phyloP scores from a whole-genome alignment of 2,888 invertebrate genomes.

The Drosophila fulvimacula region DNA sequence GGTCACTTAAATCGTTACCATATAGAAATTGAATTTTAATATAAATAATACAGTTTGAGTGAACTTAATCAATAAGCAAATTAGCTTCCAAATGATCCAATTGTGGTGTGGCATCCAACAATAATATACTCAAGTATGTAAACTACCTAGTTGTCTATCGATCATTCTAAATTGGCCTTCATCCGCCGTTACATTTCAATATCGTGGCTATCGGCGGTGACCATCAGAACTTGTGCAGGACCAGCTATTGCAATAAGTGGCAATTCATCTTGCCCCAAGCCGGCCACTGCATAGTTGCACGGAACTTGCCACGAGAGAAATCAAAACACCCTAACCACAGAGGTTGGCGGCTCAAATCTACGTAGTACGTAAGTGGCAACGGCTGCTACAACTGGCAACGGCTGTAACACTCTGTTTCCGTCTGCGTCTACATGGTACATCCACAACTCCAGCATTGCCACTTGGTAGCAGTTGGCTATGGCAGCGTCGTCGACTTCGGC shows the following conservation, averaged over 20 bases:
- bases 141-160: slow-evolving; percentile 3
- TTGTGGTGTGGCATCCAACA: background rate
- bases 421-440: slow-evolving; percentile 6
- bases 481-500: slow-evolving; percentile 54
- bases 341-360: slow-evolving; percentile 41
- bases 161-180: slow-evolving; percentile 29
- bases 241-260: slow-evolving; percentile 68
- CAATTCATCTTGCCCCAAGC: slow-evolving; percentile 67
- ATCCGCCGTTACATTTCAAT: slow-evolving; percentile 27
- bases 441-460: slow-evolving; percentile 34
- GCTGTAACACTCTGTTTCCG: slow-evolving; percentile 24
- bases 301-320: slow-evolving; percentile 58
- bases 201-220: slow-evolving; percentile 28
- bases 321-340: slow-evolving; percentile 62
- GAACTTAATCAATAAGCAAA: background rate
- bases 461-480: slow-evolving; percentile 74
- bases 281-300: slow-evolving; percentile 24
- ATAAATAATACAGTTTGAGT: too few relatives aligned
- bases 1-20: background rate
- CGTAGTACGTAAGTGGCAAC: slow-evolving; percentile 40
- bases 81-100: background rate
- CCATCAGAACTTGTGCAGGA: slow-evolving; percentile 41
- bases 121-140: background rate
- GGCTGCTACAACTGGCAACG: slow-evolving; percentile 52
- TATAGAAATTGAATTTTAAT: background rate